These are phyloP conservation scores for Exephanes ischioxanthus DNA, from an alignment of 2,888 invertebrate genomes.

Conservation along the genomic window DNA sequence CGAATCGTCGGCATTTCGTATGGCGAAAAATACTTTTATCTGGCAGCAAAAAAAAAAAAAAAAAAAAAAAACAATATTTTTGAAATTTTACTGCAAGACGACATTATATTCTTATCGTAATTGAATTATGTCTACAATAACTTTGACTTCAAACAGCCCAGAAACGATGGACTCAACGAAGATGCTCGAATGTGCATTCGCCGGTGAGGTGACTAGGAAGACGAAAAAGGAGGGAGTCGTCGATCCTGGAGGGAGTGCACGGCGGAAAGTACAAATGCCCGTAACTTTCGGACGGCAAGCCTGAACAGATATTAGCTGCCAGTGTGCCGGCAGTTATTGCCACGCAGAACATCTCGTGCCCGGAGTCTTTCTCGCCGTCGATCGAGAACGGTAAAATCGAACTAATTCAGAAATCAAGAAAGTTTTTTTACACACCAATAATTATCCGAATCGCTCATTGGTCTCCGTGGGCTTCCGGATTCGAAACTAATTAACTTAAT, in stretches of 20 bases:
- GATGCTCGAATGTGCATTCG: background rate
- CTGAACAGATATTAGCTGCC: conserved; percentile 51
- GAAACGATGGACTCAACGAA: background rate
- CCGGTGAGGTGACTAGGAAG: conserved; percentile 7
- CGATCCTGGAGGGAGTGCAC: conserved; percentile 71
- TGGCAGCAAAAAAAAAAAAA: background rate
- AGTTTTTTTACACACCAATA: background rate
- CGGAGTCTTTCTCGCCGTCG: background rate
- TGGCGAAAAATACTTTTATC: background rate
- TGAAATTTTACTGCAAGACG: background rate
- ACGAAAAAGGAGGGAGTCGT: conserved; percentile 30
- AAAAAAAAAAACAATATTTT: background rate
- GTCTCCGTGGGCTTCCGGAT: background rate
- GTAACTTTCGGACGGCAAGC: conserved; percentile 70
- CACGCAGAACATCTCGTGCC: conserved; percentile 12
- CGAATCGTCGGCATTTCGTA: background rate
- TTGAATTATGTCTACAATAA: background rate
- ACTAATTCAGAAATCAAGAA: background rate
- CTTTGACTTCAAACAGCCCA: background rate
- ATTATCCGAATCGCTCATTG: background rate
- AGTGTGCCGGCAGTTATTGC: conserved; percentile 55
- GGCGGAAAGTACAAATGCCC: conserved; percentile 74
- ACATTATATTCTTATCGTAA: background rate
- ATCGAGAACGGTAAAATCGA: background rate
- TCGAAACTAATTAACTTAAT: conserved; percentile 3